Evolutionary conservation across 2,113 vertebrate genomes (phyloP).

Genomic region (Xerus inauris): DNA sequence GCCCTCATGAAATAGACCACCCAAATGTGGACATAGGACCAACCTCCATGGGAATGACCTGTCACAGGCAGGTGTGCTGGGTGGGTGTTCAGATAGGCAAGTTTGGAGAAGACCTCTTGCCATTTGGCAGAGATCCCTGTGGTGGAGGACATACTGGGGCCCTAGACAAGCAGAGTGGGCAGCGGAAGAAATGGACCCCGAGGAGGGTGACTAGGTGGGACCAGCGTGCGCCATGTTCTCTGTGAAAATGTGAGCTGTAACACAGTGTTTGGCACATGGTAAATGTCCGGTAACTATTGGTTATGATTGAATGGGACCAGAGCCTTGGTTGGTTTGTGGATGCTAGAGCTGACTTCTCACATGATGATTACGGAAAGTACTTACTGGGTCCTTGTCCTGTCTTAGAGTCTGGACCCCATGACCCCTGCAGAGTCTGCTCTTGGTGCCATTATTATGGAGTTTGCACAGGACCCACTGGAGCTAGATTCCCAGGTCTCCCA

Average conservation of each 20-base stretch:
- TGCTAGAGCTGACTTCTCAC: neutral
- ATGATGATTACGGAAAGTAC: neutral
- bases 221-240: accelerated
- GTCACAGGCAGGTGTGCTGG: neutral
- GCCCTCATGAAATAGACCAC: neutral
- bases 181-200: accelerated
- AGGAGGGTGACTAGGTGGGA: too few relatives aligned
- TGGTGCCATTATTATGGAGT: accelerated
- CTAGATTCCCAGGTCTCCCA: neutral
- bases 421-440: neutral
- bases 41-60: neutral
- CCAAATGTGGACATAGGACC: neutral
- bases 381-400: neutral
- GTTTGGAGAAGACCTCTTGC: neutral
- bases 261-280: neutral
- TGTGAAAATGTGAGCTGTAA: neutral
- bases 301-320: neutral
- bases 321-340: neutral
- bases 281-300: accelerated
- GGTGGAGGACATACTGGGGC: accelerated
- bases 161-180: neutral
- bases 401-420: neutral
- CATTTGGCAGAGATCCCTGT: neutral
- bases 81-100: neutral
- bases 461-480: accelerated